Conservation (phyloP, 2,888 invertebrate genomes). For the Meghimatium bilineatum region DNA sequence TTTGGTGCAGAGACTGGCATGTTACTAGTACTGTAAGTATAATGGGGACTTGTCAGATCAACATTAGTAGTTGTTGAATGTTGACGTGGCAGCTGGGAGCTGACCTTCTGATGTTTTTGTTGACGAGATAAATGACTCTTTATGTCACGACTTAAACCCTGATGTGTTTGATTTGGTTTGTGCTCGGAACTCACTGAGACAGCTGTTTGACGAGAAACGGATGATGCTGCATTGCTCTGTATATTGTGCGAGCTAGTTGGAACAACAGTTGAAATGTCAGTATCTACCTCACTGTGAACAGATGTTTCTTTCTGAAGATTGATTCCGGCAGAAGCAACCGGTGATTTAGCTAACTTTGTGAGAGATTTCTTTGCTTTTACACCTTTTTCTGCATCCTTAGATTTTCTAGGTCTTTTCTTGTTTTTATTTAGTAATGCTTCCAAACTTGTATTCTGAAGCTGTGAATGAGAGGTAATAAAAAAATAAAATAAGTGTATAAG, state of each 20-base stretch:
- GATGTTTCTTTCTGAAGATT: background rate
- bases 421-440: background rate
- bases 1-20: background rate
- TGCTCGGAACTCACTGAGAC: background rate
- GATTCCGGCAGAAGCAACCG: background rate
- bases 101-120: background rate
- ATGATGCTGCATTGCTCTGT: background rate
- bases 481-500: no score
- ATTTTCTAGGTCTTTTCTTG: conserved; percentile 1
- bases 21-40: background rate
- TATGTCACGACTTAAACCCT: background rate
- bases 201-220: background rate
- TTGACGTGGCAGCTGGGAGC: background rate
- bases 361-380: background rate
- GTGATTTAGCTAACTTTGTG: background rate
- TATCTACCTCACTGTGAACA: background rate
- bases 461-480: no score
- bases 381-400: conserved; percentile 11
- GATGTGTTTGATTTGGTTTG: background rate
- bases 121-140: no score
- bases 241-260: background rate
- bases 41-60: background rate
- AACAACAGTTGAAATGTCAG: background rate
- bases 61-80: background rate
- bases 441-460: conserved; percentile 6